Evolutionary conservation across 2,888 invertebrate genomes (phyloP).

Genomic region (Mythimna ferrago): DNA sequence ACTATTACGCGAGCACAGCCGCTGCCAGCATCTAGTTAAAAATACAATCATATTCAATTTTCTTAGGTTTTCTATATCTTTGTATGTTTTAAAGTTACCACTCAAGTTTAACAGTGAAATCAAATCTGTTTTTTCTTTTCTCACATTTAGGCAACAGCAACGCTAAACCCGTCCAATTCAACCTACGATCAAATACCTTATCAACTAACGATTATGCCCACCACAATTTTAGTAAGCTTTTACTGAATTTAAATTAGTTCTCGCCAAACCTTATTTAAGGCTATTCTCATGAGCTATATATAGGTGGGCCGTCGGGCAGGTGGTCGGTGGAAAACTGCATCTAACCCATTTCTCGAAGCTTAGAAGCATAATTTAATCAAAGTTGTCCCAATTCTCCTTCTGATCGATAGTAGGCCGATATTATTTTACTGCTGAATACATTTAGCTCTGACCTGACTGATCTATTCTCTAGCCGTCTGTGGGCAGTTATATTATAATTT

Average conservation of each 20-base stretch:
- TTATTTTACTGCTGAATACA: conserved; percentile 58
- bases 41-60: too few species aligned
- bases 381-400: conserved; percentile 33
- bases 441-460: conserved; percentile 31
- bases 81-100: too few species aligned
- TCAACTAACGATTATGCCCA: not conserved
- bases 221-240: not conserved
- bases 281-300: not conserved
- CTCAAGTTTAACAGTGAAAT: too few species aligned
- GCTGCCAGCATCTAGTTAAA: too few species aligned
- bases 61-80: too few species aligned
- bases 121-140: not conserved
- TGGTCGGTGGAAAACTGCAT: conserved; percentile 21
- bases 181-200: not conserved
- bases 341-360: conserved; percentile 19
- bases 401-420: conserved; percentile 34
- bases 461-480: conserved; percentile 3
- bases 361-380: conserved; percentile 29
- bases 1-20: too few species aligned
- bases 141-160: not conserved
- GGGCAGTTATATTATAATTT: conserved; percentile 1
- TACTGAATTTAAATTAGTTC: not conserved
- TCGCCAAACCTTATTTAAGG: not conserved
- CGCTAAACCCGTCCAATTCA: not conserved
- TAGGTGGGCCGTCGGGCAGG: not conserved